phyloP scores from a whole-genome alignment of 2,888 invertebrate species.

The Campoplex nolae region DNA sequence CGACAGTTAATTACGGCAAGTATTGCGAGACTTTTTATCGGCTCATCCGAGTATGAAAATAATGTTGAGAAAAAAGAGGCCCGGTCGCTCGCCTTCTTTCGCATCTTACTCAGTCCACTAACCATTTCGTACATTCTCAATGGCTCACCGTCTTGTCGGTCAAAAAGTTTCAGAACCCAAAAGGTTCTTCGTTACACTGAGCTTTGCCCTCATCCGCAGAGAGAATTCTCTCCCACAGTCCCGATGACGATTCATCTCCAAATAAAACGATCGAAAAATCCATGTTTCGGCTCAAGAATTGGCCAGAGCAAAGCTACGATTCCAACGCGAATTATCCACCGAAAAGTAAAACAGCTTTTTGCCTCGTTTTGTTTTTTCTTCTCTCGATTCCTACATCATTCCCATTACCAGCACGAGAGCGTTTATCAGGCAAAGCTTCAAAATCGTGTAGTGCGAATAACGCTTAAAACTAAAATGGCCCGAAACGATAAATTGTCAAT shows the following conservation, averaged over 20 bases:
- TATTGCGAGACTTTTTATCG: conserved; percentile 79
- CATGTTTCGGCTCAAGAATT: not conserved
- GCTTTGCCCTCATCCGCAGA: not conserved
- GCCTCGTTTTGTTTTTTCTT: not conserved
- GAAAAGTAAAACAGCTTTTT: not conserved
- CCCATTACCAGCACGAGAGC: not conserved
- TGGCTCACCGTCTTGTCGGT: conserved; percentile 72
- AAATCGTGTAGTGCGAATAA: not conserved
- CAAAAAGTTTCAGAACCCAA: conserved; percentile 62
- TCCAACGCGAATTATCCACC: not conserved
- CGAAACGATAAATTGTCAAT: conserved; percentile 33
- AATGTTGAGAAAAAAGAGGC: conserved; percentile 72
- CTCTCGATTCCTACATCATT: not conserved
- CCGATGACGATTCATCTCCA: not conserved
- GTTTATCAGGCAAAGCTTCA: not conserved
- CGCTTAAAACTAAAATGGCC: not conserved
- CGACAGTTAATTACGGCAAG: conserved; percentile 80
- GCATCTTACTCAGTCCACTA: not conserved
- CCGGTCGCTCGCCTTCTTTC: not conserved
- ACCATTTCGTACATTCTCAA: conserved; percentile 72
- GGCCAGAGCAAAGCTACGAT: not conserved
- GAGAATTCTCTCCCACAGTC: not conserved
- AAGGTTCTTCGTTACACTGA: not conserved
- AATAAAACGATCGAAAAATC: not conserved
- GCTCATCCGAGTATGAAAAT: conserved; percentile 77